phyloP scores from a whole-genome alignment of 2,888 invertebrate genomes.

The Petrolisthes cinctipes region DNA sequence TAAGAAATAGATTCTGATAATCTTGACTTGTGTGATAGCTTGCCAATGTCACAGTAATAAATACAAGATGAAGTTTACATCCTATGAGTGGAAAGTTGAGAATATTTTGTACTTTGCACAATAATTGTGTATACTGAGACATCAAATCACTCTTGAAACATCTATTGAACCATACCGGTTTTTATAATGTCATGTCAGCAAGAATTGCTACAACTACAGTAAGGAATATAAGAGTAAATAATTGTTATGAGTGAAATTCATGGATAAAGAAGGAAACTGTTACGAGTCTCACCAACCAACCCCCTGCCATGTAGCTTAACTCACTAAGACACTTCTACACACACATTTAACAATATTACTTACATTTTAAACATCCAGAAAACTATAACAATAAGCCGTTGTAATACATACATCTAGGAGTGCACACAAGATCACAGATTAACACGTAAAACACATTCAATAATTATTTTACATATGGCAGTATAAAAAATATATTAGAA shows the following conservation, averaged over 20 bases:
- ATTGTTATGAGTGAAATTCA: not conserved
- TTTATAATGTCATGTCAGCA: too few relatives aligned
- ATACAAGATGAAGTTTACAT: too few relatives aligned
- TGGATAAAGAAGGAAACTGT: not conserved
- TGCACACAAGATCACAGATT: slow-evolving; percentile 49
- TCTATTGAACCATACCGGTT: too few relatives aligned
- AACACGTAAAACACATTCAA: slow-evolving; percentile 41
- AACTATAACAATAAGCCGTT: slow-evolving; percentile 47
- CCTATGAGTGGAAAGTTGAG: too few relatives aligned
- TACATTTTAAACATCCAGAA: slow-evolving; percentile 22
- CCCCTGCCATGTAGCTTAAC: not conserved
- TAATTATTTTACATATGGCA: slow-evolving; percentile 33
- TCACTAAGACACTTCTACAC: not conserved
- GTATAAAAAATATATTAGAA: slow-evolving; percentile 43
- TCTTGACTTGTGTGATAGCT: too few relatives aligned
- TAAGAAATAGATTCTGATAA: too few relatives aligned
- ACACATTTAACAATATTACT: slow-evolving; percentile 16
- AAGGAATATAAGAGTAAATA: not conserved
- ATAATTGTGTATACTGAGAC: too few relatives aligned
- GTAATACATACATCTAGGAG: slow-evolving; percentile 1
- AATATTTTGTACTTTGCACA: too few relatives aligned
- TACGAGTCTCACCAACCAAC: not conserved
- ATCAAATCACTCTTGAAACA: too few relatives aligned
- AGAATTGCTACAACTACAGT: not conserved
- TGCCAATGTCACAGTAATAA: too few relatives aligned